Base-by-base conservation (phyloP, 64 coral and sea anemone genomes). In the Dendronephthya gigantea region DNA sequence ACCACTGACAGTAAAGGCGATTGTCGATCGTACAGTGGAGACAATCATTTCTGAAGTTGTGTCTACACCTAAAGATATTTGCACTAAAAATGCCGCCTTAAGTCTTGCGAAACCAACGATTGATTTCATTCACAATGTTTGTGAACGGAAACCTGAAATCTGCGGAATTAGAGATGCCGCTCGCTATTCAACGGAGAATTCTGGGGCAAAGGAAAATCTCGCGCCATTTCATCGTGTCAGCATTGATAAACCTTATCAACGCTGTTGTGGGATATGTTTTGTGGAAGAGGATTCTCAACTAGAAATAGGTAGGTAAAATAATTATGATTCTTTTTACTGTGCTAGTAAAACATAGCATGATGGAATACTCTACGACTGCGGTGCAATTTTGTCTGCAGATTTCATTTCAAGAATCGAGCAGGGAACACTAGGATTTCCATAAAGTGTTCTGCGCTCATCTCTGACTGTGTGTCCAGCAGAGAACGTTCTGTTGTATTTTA, bases 81-180 rank as follows among this genome's bases (percentile, higher is more conserved):
- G 36, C 31, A 15, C 15, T 9, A 79, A 35, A 34, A 79, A 79
- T 17, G 36, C 15, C 15, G 9, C 72, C 29, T 0, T 19, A 79
- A 79, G 36, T 14, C 0, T 79, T 34, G 72, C 2, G 6, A 79
- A 34, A 29, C 15, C 37, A 36, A 14, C 72, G 15, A 19, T 39
- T 29, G 72, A 79, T 12, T 34, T 79, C 36, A 79, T 79, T 79
- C 72, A 79, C 30, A 39, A 79, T 36, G 29, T 79, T 79, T 79
- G 72, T 39, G 72, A 79, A 33, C 10, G 36, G 22, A 79, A 79
- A 79, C 27, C 72, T 79, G 72, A 36, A 79, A 39, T 79, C 2
- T 79, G 30, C 0, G 72, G 72, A 35, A 19, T 33, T 35, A 79
- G 17, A 79, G 36, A 79, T 36, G 72, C 72, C 22, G 30, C 10